Base-by-base conservation (phyloP, 2,888 invertebrate species). In the Flexamia atlantica region DNA sequence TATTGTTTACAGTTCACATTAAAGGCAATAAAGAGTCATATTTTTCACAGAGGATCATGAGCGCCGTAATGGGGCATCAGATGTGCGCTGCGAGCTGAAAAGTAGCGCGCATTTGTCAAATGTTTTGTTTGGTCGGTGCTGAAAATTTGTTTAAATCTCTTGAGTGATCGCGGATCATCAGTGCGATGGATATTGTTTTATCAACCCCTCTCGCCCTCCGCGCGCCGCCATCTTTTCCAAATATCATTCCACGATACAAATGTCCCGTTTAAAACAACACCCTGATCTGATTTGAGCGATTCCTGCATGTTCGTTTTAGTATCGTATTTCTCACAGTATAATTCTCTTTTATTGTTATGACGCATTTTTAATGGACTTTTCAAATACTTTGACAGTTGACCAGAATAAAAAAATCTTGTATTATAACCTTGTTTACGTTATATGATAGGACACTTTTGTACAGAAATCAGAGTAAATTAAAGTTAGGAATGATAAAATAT, bases 91-190 rank as follows among this genome's bases (percentile, higher is more conserved):
- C 28, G 74, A 57, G 84, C 64, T 84, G 84, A 84, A 84, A 84
- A 84, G 84, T 84, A 50, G 81, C 64, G 50, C 57, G 74, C 84
- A 84, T 84, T 84, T 81, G 74, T 84, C 84, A 84, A 76, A 81
- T 84, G 84, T 82, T 84, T 84, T 84, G 84, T 84, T 84, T 84
- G 84, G 84, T 81, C 84, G 84, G 72, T 81, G 81, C 81, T 84
- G 84, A 84, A 84, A 84, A 84, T 84, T 84, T 84, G 84, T 84
- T 64, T 84, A 84, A 84, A 84, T 84, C 84, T 84, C 81, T 74
- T 84, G 84, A 84, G 76, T 84, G 84, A 84, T 84, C 20, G 84
- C 82, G 60, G 60, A 81, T 84, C 84, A 82, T 84, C 84, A 84
- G 76, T 30, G 74, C 76, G 57, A 60, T 83, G 79, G 83, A 76